These are phyloP conservation scores for Leucozona laternaria DNA, from an alignment of 2,888 invertebrate species.

Conservation along the genomic window DNA sequence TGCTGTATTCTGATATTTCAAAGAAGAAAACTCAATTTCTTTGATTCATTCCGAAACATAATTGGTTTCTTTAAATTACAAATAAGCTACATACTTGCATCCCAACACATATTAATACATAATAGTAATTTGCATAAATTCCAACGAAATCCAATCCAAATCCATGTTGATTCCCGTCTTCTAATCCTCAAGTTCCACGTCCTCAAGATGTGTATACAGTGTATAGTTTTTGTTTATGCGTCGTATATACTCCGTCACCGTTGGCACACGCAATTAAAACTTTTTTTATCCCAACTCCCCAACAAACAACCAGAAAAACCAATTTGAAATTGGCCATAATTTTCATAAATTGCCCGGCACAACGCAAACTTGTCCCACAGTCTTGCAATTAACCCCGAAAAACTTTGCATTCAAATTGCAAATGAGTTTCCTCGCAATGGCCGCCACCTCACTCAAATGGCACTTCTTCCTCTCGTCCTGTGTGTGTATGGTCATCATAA, in stretches of 20 bases:
- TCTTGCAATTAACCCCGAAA: constrained; percentile 75
- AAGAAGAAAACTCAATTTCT: too few species aligned
- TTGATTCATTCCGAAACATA: not conserved
- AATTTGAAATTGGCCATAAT: constrained; percentile 73
- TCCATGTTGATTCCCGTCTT: constrained; percentile 19
- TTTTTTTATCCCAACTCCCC: constrained; percentile 37
- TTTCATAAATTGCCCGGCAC: constrained; percentile 71
- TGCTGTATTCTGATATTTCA: too few species aligned
- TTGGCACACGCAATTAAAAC: constrained; percentile 72
- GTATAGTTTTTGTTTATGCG: not conserved
- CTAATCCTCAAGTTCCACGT: constrained; percentile 63
- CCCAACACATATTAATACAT: not conserved
- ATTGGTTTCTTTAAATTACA: not conserved
- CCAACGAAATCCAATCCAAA: constrained; percentile 19
- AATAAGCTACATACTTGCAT: not conserved
- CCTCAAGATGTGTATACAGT: not conserved
- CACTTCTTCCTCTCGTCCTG: constrained; percentile 63
- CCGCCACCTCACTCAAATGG: constrained; percentile 67
- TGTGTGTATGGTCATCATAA: constrained; percentile 69
- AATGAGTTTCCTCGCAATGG: constrained; percentile 74
- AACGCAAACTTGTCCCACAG: constrained; percentile 71
- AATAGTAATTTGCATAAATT: constrained; percentile 61
- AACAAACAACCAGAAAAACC: constrained; percentile 67
- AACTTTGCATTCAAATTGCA: constrained; percentile 76
- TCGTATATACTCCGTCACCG: constrained; percentile 2